phyloP scores from a whole-genome alignment of 1,140 invertebrate species.

The Coboldia fuscipes region DNA sequence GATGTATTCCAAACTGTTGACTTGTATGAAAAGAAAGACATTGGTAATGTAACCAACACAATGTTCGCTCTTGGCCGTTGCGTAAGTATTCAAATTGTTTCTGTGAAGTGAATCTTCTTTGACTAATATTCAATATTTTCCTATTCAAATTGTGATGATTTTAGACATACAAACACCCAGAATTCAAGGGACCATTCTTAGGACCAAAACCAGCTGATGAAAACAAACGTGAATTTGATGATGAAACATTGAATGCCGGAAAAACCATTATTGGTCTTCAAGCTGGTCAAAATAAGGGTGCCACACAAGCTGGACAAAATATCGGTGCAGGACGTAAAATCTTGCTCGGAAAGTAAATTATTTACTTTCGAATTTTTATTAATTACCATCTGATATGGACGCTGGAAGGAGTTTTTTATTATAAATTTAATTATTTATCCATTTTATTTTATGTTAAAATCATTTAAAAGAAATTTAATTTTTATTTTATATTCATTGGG shows the following conservation, averaged over 20 bases:
- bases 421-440: too few relatives aligned
- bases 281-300: slow-evolving; percentile 90
- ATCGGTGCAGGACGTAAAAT: slow-evolving; percentile 82
- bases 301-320: slow-evolving; percentile 78
- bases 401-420: too few relatives aligned
- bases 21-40: slow-evolving; percentile 86
- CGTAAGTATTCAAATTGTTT: slow-evolving; percentile 33
- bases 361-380: too few relatives aligned
- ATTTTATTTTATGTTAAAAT: too few relatives aligned
- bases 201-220: slow-evolving; percentile 82
- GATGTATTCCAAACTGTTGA: slow-evolving; percentile 95
- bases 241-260: slow-evolving; percentile 77
- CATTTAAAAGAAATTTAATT: too few relatives aligned
- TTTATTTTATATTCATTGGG: too few relatives aligned
- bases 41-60: slow-evolving; percentile 79
- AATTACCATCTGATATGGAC: too few relatives aligned
- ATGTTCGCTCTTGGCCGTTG: slow-evolving; percentile 80
- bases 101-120: slow-evolving; percentile 1
- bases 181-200: slow-evolving; percentile 72
- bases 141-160: too few relatives aligned
- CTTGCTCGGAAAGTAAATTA: slow-evolving; percentile 65
- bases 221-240: slow-evolving; percentile 76
- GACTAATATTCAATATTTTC: slow-evolving; percentile 2
- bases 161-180: slow-evolving; percentile 71
- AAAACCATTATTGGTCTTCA: slow-evolving; percentile 82